Evolutionary conservation across 2,113 vertebrate species (phyloP).

Genomic region (Ceyx melanurus): DNA sequence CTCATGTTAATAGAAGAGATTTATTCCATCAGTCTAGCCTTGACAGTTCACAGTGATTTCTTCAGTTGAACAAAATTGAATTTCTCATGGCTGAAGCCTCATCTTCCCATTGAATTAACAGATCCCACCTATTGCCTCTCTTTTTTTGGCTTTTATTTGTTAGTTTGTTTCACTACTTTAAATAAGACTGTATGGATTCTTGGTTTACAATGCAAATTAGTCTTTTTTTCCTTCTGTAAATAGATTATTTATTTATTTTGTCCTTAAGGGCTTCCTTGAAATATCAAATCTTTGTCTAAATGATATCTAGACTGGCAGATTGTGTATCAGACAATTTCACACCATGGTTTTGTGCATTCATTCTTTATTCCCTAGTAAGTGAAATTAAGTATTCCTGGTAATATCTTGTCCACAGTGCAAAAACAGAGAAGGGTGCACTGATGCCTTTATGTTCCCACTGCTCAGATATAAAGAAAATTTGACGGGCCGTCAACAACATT

Average conservation of each 20-base stretch:
- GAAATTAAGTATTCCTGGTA: conserved; percentile 15
- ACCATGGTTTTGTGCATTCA: neutral
- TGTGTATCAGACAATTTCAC: conserved; percentile 12
- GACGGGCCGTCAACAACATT: neutral
- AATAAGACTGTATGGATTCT: neutral
- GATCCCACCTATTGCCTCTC: neutral
- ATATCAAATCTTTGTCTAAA: conserved; percentile 3
- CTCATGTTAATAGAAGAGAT: conserved; percentile 73
- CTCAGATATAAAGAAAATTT: neutral
- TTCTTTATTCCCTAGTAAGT: conserved; percentile 50
- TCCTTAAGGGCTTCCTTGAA: conserved; percentile 16
- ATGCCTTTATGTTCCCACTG: neutral
- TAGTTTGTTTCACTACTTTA: neutral
- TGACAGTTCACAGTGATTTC: conserved; percentile 57
- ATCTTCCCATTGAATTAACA: conserved; percentile 54
- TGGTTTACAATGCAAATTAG: conserved; percentile 9
- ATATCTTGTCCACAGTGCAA: neutral
- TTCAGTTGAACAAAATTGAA: conserved; percentile 60
- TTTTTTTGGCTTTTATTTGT: neutral
- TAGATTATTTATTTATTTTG: neutral
- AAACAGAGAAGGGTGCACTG: neutral
- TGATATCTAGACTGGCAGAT: neutral
- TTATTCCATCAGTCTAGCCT: conserved; percentile 75
- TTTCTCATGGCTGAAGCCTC: conserved; percentile 46
- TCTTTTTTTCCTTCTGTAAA: neutral